phyloP scores from a whole-genome alignment of 2,888 invertebrate species.

The Anoncus sp. region DNA sequence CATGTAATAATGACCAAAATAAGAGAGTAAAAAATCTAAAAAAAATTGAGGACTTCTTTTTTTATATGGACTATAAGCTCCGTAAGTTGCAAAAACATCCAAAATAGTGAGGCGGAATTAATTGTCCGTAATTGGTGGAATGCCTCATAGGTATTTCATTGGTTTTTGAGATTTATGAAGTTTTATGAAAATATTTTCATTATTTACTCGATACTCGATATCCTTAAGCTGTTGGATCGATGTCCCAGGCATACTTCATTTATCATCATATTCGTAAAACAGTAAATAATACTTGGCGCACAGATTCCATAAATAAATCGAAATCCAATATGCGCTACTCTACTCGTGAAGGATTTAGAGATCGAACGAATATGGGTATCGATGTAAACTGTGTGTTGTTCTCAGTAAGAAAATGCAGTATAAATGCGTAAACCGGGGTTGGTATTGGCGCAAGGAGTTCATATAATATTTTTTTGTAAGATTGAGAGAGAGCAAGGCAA shows the following conservation, averaged over 20 bases:
- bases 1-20: too few species aligned
- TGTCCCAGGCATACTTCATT: constrained; percentile 4
- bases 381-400: constrained; percentile 24
- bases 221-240: neutral
- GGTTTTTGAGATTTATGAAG: too few species aligned
- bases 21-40: too few species aligned
- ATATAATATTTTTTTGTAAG: constrained; percentile 30
- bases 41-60: too few species aligned
- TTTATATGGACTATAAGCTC: too few species aligned
- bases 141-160: too few species aligned
- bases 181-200: too few species aligned
- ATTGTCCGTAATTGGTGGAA: too few species aligned
- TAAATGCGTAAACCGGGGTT: constrained; percentile 2
- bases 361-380: constrained; percentile 30
- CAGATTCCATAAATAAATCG: constrained; percentile 2
- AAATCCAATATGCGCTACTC: constrained; percentile 6
- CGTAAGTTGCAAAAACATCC: too few species aligned
- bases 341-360: constrained; percentile 1
- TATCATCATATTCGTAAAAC: constrained; percentile 28
- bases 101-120: too few species aligned
- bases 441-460: neutral
- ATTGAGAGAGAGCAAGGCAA: constrained; percentile 23
- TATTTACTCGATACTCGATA: neutral
- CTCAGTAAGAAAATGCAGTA: constrained; percentile 32
- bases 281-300: constrained; percentile 14